phyloP scores from a whole-genome alignment of 2,888 invertebrate species.

The Phyllotreta cruciferae region DNA sequence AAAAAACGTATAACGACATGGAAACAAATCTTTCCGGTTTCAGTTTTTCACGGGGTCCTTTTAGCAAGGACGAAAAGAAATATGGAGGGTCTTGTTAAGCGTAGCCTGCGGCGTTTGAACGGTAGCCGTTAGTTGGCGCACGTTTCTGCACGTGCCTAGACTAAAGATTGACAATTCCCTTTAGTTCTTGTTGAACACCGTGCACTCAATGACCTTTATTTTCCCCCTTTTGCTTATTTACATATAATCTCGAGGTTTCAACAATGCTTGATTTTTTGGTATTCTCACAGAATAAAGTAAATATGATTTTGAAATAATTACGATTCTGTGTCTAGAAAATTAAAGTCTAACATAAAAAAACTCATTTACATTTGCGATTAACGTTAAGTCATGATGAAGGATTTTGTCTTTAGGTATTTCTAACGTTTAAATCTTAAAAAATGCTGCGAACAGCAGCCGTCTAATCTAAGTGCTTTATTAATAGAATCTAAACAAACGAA shows the following conservation, averaged over 20 bases:
- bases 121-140: slow-evolving; percentile 50
- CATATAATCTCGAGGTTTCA: slow-evolving; percentile 29
- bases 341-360: too few species aligned
- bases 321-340: too few species aligned
- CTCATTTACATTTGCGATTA: too few species aligned
- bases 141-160: slow-evolving; percentile 53
- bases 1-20: too few species aligned
- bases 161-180: slow-evolving; percentile 47
- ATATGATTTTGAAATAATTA: too few species aligned
- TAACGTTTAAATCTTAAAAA: slow-evolving; percentile 53
- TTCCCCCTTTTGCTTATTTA: slow-evolving; percentile 43
- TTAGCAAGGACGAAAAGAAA: slow-evolving; percentile 39
- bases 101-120: slow-evolving; percentile 44
- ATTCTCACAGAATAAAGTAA: too few species aligned
- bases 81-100: slow-evolving; percentile 53
- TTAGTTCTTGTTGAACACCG: slow-evolving; percentile 39
- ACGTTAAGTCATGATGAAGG: too few species aligned
- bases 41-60: too few species aligned
- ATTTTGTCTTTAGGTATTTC: slow-evolving; percentile 29
- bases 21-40: too few species aligned
- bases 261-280: not conserved
- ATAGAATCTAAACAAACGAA: slow-evolving; percentile 56
- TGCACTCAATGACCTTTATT: slow-evolving; percentile 48
- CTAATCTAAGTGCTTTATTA: slow-evolving; percentile 58
- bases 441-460: slow-evolving; percentile 55